phyloP scores from a whole-genome alignment of 2,797 vertebrate genomes.

The Tinamus major region DNA sequence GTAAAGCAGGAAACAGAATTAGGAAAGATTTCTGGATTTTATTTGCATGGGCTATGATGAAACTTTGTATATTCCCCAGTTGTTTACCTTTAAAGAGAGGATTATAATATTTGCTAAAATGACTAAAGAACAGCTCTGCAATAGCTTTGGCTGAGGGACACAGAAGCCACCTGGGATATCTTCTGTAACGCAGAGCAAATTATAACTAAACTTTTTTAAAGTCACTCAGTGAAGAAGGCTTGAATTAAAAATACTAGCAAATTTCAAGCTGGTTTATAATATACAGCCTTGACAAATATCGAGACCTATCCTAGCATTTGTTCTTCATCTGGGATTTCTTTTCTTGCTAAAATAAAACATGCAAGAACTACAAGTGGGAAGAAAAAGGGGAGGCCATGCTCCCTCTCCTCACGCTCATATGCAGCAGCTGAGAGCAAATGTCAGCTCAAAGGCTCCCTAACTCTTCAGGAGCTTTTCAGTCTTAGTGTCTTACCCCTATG shows the following conservation, averaged over 20 bases:
- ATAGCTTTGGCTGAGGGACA: neutral
- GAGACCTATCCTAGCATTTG: neutral
- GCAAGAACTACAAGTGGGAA: neutral
- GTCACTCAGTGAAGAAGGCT: neutral
- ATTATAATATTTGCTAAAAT: neutral
- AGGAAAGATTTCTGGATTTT: neutral
- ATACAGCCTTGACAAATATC: neutral
- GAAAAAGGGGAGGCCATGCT: neutral
- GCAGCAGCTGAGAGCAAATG: slow-evolving; percentile 36
- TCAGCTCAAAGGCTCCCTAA: neutral
- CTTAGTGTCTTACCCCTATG: slow-evolving; percentile 57
- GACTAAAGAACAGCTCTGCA: neutral
- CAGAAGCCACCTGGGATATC: neutral
- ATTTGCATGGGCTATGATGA: neutral
- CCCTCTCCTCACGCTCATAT: neutral
- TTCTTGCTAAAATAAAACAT: neutral
- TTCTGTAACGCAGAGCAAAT: neutral
- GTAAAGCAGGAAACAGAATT: neutral
- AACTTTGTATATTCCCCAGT: neutral
- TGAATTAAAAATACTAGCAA: neutral
- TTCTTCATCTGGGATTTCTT: neutral
- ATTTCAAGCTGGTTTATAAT: neutral
- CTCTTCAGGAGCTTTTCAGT: slow-evolving; percentile 43
- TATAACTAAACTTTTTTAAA: neutral
- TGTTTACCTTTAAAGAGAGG: neutral